These are phyloP conservation scores for Rostratula benghalensis DNA, from an alignment of 2,113 vertebrate species.

Conservation along the genomic window DNA sequence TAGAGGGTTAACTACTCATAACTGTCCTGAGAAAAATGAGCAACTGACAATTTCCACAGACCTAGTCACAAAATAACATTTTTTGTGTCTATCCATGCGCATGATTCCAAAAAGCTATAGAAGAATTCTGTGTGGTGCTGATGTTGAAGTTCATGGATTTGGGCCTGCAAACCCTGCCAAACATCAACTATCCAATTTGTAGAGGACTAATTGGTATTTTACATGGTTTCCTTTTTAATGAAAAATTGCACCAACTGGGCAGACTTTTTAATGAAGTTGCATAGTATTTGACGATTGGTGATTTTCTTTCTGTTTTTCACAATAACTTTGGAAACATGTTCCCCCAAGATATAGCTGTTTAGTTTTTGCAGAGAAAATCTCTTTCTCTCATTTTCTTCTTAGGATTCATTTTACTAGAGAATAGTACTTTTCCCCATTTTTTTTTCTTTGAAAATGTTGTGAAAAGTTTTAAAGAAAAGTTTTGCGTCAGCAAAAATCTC, in stretches of 20 bases:
- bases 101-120: background rate
- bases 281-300: background rate
- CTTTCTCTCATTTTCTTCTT: background rate
- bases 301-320: background rate
- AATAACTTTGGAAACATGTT: background rate
- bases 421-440: background rate
- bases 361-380: background rate
- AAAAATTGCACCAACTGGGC: background rate
- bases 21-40: constrained; percentile 1
- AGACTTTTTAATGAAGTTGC: background rate
- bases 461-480: background rate
- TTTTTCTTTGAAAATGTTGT: background rate
- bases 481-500: background rate
- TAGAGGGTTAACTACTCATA: background rate
- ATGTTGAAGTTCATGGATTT: constrained; percentile 8
- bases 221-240: background rate
- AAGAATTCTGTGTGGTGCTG: background rate
- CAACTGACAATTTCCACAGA: background rate
- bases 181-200: constrained; percentile 2
- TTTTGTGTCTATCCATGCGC: background rate
- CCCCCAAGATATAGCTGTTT: background rate
- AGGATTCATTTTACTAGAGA: background rate
- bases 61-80: constrained; percentile 20
- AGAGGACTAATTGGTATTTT: constrained; percentile 20
- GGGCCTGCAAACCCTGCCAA: background rate